Conservation (phyloP, 2,888 invertebrate species). For the Xanthorhoe spadicearia region DNA sequence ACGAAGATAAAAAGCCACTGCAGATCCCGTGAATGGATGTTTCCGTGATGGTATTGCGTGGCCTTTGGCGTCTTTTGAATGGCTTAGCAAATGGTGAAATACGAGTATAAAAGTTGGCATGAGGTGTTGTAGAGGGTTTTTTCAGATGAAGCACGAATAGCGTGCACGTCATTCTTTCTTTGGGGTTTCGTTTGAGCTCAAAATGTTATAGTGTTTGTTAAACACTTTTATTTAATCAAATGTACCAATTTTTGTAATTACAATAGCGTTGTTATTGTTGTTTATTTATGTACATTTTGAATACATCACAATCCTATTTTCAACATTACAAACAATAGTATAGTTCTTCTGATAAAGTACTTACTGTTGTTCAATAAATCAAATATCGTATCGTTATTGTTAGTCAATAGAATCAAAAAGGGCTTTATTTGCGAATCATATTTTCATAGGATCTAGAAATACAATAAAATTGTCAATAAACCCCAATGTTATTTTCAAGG, state of each 20-base stretch:
- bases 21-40: slow-evolving; percentile 32
- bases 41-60: slow-evolving; percentile 31
- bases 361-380: not conserved
- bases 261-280: not conserved
- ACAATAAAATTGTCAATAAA: not conserved
- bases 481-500: not conserved
- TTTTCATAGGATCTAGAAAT: not conserved
- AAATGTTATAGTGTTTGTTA: slow-evolving; percentile 8
- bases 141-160: slow-evolving; percentile 27
- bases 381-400: too few species aligned
- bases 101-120: slow-evolving; percentile 27
- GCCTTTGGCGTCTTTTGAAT: slow-evolving; percentile 38
- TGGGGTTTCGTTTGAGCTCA: slow-evolving; percentile 10
- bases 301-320: not conserved
- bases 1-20: slow-evolving; percentile 54
- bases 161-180: slow-evolving; percentile 29
- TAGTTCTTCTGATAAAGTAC: not conserved
- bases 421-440: not conserved
- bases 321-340: not conserved
- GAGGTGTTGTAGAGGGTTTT: slow-evolving; percentile 17
- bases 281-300: not conserved
- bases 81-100: slow-evolving; percentile 31
- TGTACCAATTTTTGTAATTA: not conserved
- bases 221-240: slow-evolving; percentile 5
- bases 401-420: not conserved